These are phyloP conservation scores for Calcarius lapponicus DNA, from an alignment of 2,797 vertebrate species.

Conservation along the genomic window DNA sequence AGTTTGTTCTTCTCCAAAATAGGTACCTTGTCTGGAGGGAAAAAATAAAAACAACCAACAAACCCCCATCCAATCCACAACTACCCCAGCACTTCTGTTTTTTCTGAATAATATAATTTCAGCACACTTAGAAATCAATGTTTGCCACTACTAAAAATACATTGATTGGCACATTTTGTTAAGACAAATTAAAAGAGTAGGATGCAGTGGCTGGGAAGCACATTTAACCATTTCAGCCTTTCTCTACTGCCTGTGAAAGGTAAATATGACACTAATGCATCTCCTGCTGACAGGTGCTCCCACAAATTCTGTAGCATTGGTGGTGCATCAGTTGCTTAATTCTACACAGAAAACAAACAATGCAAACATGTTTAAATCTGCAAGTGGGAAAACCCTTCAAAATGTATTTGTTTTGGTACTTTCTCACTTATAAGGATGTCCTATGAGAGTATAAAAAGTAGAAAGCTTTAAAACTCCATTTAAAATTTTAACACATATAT, in stretches of 20 bases:
- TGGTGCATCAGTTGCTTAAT: background rate
- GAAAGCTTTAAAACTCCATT: background rate
- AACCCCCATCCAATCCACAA: background rate
- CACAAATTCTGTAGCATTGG: background rate
- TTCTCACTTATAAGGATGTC: background rate
- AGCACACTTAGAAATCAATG: background rate
- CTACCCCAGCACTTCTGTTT: background rate
- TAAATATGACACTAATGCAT: background rate
- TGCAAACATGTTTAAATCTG: background rate
- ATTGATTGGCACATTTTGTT: background rate
- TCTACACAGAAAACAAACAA: background rate
- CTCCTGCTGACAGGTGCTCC: background rate
- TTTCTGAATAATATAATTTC: background rate
- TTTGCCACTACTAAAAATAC: background rate
- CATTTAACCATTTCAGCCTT: background rate
- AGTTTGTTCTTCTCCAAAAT: slow-evolving; percentile 79
- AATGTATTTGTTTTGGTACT: background rate
- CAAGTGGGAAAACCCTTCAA: background rate
- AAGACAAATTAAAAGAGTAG: background rate
- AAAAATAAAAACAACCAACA: background rate
- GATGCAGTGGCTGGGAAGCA: background rate
- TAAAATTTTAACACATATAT: background rate
- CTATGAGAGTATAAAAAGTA: background rate
- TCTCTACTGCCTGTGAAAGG: background rate
- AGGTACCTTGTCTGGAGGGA: slow-evolving; percentile 82